Evolutionary conservation across 2,797 vertebrate genomes (phyloP).

Genomic region (Manis crassicaudata): DNA sequence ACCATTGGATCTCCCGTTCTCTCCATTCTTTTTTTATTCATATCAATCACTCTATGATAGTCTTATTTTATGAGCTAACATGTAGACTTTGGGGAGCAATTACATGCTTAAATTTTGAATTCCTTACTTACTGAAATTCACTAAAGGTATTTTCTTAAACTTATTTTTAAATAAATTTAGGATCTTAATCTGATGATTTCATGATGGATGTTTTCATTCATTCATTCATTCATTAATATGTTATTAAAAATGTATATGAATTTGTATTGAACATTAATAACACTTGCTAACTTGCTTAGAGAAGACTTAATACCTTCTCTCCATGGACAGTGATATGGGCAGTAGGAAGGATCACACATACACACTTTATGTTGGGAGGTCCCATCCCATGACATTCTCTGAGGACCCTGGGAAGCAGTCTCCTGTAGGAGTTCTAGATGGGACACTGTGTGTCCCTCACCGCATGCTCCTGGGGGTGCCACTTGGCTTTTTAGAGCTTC

Average conservation of each 20-base stretch:
- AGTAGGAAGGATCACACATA: too few relatives aligned
- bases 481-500: rapidly evolving
- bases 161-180: background rate
- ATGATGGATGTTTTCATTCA: background rate
- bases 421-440: rapidly evolving
- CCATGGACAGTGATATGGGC: rapidly evolving
- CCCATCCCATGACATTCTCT: rapidly evolving
- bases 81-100: background rate
- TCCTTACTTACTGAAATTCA: too few relatives aligned
- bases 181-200: background rate
- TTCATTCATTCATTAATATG: background rate
- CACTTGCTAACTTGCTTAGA: background rate
- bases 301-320: background rate
- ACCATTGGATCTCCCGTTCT: background rate
- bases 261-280: background rate
- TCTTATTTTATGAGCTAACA: background rate
- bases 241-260: background rate
- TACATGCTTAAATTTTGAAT: background rate
- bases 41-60: background rate
- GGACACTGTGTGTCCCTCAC: rapidly evolving
- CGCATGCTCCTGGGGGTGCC: background rate
- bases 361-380: background rate
- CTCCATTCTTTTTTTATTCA: background rate
- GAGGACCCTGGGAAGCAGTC: background rate
- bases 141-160: background rate